A percentile compares a stretch with the other conserved stretches of the same genome.
phyloP scores from a whole-genome alignment of 2,888 invertebrate species.

The Ornithoptera alexandrae region DNA sequence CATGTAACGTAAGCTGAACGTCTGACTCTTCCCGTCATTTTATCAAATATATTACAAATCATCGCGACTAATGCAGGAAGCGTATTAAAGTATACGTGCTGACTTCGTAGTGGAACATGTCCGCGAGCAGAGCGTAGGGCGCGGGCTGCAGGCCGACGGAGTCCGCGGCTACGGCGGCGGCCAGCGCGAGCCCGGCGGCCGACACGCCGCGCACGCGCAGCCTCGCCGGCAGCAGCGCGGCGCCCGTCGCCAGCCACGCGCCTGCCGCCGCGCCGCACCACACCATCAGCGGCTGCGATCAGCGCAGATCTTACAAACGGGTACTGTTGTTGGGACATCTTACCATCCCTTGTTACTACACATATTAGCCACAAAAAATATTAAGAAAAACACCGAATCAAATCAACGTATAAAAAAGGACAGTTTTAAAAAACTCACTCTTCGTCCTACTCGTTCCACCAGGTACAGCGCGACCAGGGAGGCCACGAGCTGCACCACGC shows the following conservation, averaged over 20 bases:
- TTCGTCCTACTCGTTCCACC: slow-evolving; percentile 56
- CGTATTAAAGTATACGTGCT: no score
- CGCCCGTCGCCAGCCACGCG: slow-evolving; percentile 37
- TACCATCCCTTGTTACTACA: no score
- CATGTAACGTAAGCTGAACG: no score
- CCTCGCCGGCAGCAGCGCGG: slow-evolving; percentile 35
- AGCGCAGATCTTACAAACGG: no score
- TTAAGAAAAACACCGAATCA: no score
- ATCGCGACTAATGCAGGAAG: no score
- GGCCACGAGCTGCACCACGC: slow-evolving; percentile 51
- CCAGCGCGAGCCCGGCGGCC: slow-evolving; percentile 41
- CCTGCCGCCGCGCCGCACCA: slow-evolving; percentile 39
- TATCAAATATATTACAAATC: no score
- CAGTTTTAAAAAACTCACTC: slow-evolving; percentile 41
- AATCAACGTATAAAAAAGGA: not conserved
- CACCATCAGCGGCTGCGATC: slow-evolving; percentile 50
- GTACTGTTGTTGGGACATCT: no score
- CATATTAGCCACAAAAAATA: no score
- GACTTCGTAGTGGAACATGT: slow-evolving; percentile 64
- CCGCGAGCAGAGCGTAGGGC: slow-evolving; percentile 60
- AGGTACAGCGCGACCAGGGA: slow-evolving; percentile 52
- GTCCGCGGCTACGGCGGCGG: slow-evolving; percentile 56
- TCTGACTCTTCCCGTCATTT: no score
- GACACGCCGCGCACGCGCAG: slow-evolving; percentile 33
- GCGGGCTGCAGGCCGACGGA: slow-evolving; percentile 61